A percentile compares a stretch with the other conserved stretches of the same genome.
Conservation (phyloP, 2,888 invertebrate species). For the Thalpophila matura region DNA sequence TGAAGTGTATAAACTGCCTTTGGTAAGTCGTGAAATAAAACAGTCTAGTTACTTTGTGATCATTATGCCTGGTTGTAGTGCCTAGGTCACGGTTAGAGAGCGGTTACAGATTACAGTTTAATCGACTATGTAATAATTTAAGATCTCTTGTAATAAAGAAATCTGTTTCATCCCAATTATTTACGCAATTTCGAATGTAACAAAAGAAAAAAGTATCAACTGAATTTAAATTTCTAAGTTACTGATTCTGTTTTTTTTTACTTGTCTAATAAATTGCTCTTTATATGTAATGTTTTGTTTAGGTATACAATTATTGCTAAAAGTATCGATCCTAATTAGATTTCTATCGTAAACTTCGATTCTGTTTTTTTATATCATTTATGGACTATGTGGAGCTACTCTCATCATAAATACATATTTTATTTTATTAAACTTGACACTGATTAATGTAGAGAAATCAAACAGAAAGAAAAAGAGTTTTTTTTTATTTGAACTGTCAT, state of each 20-base stretch:
- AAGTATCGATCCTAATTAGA: too few relatives aligned
- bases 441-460: conserved; percentile 37
- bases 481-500: too few relatives aligned
- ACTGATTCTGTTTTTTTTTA: too few relatives aligned
- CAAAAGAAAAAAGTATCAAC: too few relatives aligned
- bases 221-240: too few relatives aligned
- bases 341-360: not conserved
- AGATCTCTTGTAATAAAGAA: too few relatives aligned
- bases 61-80: not conserved
- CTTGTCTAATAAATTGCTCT: too few relatives aligned
- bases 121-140: not conserved
- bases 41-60: not conserved
- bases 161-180: too few relatives aligned
- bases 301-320: too few relatives aligned
- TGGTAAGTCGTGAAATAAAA: not conserved
- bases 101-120: not conserved
- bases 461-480: not conserved
- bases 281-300: too few relatives aligned
- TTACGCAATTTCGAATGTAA: too few relatives aligned
- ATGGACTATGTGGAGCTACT: too few relatives aligned
- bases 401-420: not conserved
- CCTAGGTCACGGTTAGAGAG: conserved; percentile 15
- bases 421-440: conserved; percentile 25
- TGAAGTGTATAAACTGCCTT: conserved; percentile 21
- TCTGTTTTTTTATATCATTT: not conserved